These are phyloP conservation scores for Cochlearius cochlearius DNA, from an alignment of 2,113 vertebrate species.

Conservation along the genomic window DNA sequence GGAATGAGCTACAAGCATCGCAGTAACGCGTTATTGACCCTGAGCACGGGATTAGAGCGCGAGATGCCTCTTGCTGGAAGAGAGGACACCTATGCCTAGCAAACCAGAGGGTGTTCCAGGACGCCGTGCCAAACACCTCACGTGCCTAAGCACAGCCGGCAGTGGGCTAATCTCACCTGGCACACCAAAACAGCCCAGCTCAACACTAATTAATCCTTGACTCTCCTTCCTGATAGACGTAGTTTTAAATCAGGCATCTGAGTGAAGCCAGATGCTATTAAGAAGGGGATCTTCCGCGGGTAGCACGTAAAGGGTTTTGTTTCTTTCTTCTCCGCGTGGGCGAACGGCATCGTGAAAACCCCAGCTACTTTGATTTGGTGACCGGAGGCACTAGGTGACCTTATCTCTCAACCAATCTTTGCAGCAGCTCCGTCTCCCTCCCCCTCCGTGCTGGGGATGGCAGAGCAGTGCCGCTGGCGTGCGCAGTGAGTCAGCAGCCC, in stretches of 20 bases:
- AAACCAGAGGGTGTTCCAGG: not conserved
- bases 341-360: not conserved
- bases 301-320: not conserved
- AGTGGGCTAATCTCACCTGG: not conserved
- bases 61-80: not conserved
- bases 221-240: not conserved
- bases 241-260: not conserved
- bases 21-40: not conserved
- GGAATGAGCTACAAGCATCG: not conserved
- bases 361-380: slow-evolving; percentile 17
- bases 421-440: not conserved
- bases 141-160: fast-evolving
- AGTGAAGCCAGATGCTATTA: not conserved
- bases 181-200: not conserved
- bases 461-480: slow-evolving; percentile 16
- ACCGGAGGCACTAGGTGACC: slow-evolving; percentile 60
- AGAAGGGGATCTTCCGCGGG: not conserved
- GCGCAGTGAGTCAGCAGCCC: slow-evolving; percentile 48
- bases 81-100: not conserved
- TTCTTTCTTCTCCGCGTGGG: not conserved
- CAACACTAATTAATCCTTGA: not conserved
- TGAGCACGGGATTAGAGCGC: not conserved
- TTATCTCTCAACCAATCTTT: slow-evolving; percentile 55
- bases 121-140: not conserved
- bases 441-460: not conserved